These are phyloP conservation scores for Gallinago solitaria DNA, from an alignment of 2,797 vertebrate species.

Conservation along the genomic window DNA sequence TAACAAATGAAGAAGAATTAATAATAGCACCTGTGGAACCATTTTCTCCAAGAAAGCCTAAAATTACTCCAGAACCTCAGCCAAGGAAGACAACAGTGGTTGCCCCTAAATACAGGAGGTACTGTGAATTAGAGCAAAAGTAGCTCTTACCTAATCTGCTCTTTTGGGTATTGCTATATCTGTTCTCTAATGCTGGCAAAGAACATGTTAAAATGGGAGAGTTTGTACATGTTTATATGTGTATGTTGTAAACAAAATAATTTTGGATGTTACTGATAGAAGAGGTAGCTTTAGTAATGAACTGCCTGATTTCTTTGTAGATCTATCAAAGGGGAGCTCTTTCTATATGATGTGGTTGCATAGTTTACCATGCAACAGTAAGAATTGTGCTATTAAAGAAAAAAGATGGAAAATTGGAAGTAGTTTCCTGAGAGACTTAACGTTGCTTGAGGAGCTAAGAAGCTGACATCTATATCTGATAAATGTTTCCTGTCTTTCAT, in stretches of 20 bases:
- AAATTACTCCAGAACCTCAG: neutral
- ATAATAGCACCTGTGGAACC: conserved; percentile 77
- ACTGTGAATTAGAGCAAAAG: neutral
- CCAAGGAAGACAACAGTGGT: conserved; percentile 48
- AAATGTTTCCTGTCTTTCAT: neutral
- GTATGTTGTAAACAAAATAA: neutral
- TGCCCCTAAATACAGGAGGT: conserved; percentile 73
- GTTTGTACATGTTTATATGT: neutral
- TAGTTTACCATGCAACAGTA: neutral
- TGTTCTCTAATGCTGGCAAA: neutral
- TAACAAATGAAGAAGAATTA: conserved; percentile 80
- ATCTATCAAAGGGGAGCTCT: neutral
- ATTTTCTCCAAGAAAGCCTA: conserved; percentile 71
- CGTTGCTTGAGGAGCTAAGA: too few species aligned
- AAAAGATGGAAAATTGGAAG: neutral
- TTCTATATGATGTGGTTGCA: neutral
- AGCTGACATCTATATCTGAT: neutral
- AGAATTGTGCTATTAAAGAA: neutral
- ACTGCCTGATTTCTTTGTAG: neutral
- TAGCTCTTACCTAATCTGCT: neutral
- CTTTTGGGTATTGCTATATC: neutral
- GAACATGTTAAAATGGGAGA: neutral
- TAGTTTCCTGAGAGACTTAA: neutral
- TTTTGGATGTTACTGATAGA: neutral
- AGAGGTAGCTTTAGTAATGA: neutral